Evolutionary conservation across 2,888 invertebrate genomes (phyloP), one percentile per base, ranked within the genome.

Genomic region (Amiota mariae): DNA sequence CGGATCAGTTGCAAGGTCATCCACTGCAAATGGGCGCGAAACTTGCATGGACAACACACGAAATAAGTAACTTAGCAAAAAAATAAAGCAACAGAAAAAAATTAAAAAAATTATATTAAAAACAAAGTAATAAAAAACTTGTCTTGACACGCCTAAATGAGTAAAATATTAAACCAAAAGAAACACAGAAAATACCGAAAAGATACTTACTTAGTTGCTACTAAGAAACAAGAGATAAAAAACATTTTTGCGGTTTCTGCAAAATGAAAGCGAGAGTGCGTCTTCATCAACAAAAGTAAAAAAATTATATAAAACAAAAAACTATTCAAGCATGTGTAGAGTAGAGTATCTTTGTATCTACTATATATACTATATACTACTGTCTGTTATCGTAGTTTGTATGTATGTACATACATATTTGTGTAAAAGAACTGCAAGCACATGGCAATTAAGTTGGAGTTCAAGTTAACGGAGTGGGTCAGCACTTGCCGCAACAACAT

Each of bases 1-100:
- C 82, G 85, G 87, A 88, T 87, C 82, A 82, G 86, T 88, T 88
- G 88, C 89, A 89, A 89, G 88, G 88, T 89, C 88, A 88, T 86
- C 88, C 82, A 81, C 81, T 87, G 82, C 76, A 67, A 77, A 77
- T 77, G 76, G 76, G 74, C 74, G 73, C 76, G 61, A 72, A 51
- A 68, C 67, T 51, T 24, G 67, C 67, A 68, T 68, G 67, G 67
- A 68, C 67, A 68, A 63, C 24, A 20, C 49, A 48, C 71, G 49
- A 51, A 48, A 48, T 11, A 59, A 47, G 48, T 15, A 76, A 54
- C 72, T 76, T 61, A 71, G 74, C 75, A 66, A 70, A 20, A 67
- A 49, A 12, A 61, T 63, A 36, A 20, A 73, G n/a, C 61, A 49
- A 59, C 47, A 71, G 49, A 76, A 73, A 76, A 76, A 70, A 72